Evolutionary conservation across 2,888 invertebrate species (phyloP).

Genomic region (Cremastinae sp.): DNA sequence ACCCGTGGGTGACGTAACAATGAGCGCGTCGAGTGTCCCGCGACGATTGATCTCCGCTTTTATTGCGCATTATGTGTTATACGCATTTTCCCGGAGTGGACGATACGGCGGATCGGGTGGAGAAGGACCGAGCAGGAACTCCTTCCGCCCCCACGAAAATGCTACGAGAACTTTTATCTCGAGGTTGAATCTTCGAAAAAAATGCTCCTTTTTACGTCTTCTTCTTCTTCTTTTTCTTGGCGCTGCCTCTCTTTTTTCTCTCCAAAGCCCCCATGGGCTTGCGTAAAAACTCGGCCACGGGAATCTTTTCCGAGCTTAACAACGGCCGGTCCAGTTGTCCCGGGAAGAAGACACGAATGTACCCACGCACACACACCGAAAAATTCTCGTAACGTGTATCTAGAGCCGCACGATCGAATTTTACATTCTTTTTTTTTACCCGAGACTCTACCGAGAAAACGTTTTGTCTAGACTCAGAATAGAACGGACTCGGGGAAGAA

Average conservation of each 20-base stretch:
- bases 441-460: slow-evolving; percentile 54
- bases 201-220: slow-evolving; percentile 49
- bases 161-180: slow-evolving; percentile 68
- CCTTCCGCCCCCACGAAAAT: slow-evolving; percentile 76
- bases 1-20: slow-evolving; percentile 75
- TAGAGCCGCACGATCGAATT: slow-evolving; percentile 51
- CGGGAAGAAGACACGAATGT: slow-evolving; percentile 23
- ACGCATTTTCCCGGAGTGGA: slow-evolving; percentile 15
- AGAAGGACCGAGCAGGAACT: slow-evolving; percentile 65
- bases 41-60: slow-evolving; percentile 45
- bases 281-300: slow-evolving; percentile 64
- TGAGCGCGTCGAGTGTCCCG: slow-evolving; percentile 64
- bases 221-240: slow-evolving; percentile 58
- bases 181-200: slow-evolving; percentile 66
- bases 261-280: slow-evolving; percentile 54
- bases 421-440: slow-evolving; percentile 46
- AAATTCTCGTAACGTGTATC: slow-evolving; percentile 34
- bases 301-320: slow-evolving; percentile 37
- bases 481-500: slow-evolving; percentile 36
- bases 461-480: slow-evolving; percentile 51
- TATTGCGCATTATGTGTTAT: slow-evolving; percentile 29
- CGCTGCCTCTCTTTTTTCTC: slow-evolving; percentile 49
- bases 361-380: slow-evolving; percentile 10
- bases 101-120: slow-evolving; percentile 5
- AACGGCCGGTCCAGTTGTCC: slow-evolving; percentile 41